Evolutionary conservation across 2,113 vertebrate species (phyloP).

Genomic region (Coracopsis vasa): DNA sequence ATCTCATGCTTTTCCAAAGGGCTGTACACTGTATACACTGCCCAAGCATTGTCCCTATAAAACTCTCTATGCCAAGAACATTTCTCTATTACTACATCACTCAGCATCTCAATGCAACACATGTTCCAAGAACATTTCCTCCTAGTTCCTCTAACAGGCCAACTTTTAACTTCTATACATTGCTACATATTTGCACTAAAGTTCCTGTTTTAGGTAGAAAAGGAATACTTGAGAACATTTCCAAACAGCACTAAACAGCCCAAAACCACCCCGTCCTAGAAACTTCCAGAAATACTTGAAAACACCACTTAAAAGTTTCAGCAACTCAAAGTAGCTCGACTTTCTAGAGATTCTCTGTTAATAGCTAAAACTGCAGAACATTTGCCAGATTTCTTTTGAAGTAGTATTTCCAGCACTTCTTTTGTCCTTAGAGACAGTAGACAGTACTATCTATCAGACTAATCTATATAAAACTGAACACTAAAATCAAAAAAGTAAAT

Average conservation of each 20-base stretch:
- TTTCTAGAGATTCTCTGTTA: not conserved
- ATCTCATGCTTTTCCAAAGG: not conserved
- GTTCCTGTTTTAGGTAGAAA: not conserved
- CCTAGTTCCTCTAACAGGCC: not conserved
- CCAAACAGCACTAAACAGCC: not conserved
- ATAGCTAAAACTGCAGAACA: not conserved
- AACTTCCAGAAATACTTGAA: not conserved
- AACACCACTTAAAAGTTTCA: not conserved
- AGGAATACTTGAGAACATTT: not conserved
- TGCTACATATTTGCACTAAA: not conserved
- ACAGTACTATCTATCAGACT: not conserved
- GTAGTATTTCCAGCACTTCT: not conserved
- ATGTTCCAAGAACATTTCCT: slow-evolving; percentile 51
- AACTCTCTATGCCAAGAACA: slow-evolving; percentile 55
- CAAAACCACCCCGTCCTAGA: not conserved
- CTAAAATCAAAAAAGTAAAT: not conserved
- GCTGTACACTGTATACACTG: not conserved
- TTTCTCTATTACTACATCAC: slow-evolving; percentile 56
- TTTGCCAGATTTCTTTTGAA: not conserved
- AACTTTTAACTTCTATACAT: not conserved
- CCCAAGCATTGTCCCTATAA: not conserved
- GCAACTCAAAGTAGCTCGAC: not conserved
- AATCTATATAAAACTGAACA: not conserved
- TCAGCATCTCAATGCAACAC: slow-evolving; percentile 5
- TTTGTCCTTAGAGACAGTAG: not conserved